These are phyloP conservation scores for Luehdorfia chinensis DNA, from an alignment of 1,140 invertebrate genomes.

Conservation along the genomic window DNA sequence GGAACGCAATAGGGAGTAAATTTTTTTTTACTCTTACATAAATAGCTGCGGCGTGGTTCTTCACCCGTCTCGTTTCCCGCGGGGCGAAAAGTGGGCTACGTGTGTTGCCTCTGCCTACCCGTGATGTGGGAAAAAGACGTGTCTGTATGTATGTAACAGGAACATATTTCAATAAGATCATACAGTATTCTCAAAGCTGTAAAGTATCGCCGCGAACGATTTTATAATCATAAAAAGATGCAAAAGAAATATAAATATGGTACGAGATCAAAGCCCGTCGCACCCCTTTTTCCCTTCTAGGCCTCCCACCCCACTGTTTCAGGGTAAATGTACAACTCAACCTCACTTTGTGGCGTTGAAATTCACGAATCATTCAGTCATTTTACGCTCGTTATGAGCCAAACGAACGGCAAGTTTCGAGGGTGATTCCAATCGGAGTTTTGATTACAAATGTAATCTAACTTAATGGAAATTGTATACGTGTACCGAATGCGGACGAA, in stretches of 20 bases:
- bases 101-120: too few species aligned
- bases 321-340: slow-evolving; percentile 3
- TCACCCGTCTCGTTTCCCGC: too few species aligned
- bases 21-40: too few species aligned
- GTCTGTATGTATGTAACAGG: too few species aligned
- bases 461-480: neutral
- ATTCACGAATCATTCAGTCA: slow-evolving; percentile 10
- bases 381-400: neutral
- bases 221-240: slow-evolving; percentile 5
- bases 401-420: neutral
- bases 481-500: neutral
- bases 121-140: too few species aligned
- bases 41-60: too few species aligned
- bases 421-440: neutral
- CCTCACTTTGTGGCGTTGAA: slow-evolving; percentile 8
- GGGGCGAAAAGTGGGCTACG: too few species aligned
- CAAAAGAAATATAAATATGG: neutral
- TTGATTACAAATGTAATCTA: slow-evolving; percentile 5
- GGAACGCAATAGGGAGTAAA: too few species aligned
- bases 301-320: neutral
- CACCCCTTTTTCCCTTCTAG: neutral
- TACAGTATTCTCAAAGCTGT: too few species aligned
- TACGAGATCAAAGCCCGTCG: slow-evolving; percentile 1
- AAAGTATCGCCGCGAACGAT: too few species aligned
- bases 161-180: too few species aligned